Evolutionary conservation across 2,113 vertebrate genomes (phyloP).

Genomic region (Ploceus nigricollis): DNA sequence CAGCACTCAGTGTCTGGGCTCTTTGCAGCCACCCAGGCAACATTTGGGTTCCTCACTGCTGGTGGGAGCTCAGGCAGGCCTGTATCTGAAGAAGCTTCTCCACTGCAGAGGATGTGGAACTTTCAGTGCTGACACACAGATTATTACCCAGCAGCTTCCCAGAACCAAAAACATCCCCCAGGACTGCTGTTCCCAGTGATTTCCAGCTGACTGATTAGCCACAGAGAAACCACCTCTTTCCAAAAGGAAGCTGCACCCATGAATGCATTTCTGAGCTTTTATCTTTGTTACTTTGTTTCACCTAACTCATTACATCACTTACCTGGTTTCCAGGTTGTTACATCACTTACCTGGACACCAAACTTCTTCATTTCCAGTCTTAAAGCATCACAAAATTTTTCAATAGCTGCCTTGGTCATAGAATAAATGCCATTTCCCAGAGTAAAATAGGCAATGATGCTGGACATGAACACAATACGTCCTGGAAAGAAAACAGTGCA

Average conservation of each 20-base stretch:
- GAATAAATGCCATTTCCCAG: slow-evolving; percentile 78
- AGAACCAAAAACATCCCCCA: not conserved
- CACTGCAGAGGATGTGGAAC: not conserved
- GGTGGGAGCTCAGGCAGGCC: not conserved
- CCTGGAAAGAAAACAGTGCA: slow-evolving; percentile 55
- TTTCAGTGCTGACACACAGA: not conserved
- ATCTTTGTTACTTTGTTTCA: not conserved
- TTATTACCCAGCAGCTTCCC: not conserved
- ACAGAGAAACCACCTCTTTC: not conserved
- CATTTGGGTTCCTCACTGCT: not conserved
- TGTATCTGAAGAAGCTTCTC: not conserved
- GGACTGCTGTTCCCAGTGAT: not conserved
- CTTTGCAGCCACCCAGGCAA: not conserved
- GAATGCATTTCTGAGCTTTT: not conserved
- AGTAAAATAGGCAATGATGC: slow-evolving; percentile 74
- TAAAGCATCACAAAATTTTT: slow-evolving; percentile 79
- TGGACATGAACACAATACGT: slow-evolving; percentile 80
- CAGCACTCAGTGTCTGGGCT: not conserved
- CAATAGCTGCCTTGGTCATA: slow-evolving; percentile 81
- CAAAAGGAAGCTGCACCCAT: not conserved
- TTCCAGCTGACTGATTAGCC: not conserved
- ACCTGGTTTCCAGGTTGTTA: slow-evolving; percentile 32
- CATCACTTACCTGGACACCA: slow-evolving; percentile 71
- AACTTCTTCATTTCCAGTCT: slow-evolving; percentile 81
- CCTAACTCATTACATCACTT: not conserved